Evolutionary conservation across 2,888 invertebrate genomes (phyloP), one percentile per base, ranked within the genome.

Genomic region (Synergus itoensis): DNA sequence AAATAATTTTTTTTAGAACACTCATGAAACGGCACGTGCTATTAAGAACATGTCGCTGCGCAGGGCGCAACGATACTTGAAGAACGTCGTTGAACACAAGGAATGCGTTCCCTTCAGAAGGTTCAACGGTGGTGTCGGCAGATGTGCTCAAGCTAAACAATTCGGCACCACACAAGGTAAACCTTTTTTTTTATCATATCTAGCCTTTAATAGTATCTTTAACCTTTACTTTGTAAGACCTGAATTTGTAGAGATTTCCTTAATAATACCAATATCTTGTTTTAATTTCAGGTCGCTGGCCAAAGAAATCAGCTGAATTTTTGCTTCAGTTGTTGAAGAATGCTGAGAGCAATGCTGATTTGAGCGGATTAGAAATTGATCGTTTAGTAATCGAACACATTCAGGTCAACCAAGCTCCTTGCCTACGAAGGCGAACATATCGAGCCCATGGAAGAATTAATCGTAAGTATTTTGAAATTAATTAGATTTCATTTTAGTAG

Each of bases 391-490:
- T 99, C 91, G 99, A 99, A 92, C 99, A 99, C 93, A 99, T 99
- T 93, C 98, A 98, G 94, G 98, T 98, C 69, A 99, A 99, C 93
- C 96, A 99, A 87, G 99, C 99, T 40, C 99, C 99, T 77, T 98
- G 99, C 92, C 95, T 99, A 93, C 96, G 99, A 90, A 95, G 99
- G 91, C 96, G 99, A 90, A 99, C 99, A 45, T 99, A 99, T 94
- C 96, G 99, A 93, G 99, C 99, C 86, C 99, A 99, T 93, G 99
- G 99, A 94, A 96, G 99, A 90, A 99, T 99, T 92, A 99, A 99
- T 93, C 99, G 95, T 96, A 93, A 94, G 95, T 94, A 80, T 60
- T 77, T 73, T 78, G 63, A 62, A 36, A 36, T 36, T 36, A 36
- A 36, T 5, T 36, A 36, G 7, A 36, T 36, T 36, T 36, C 4